Evolutionary conservation across 2,113 vertebrate genomes (phyloP).

Genomic region (Anhinga rufa): DNA sequence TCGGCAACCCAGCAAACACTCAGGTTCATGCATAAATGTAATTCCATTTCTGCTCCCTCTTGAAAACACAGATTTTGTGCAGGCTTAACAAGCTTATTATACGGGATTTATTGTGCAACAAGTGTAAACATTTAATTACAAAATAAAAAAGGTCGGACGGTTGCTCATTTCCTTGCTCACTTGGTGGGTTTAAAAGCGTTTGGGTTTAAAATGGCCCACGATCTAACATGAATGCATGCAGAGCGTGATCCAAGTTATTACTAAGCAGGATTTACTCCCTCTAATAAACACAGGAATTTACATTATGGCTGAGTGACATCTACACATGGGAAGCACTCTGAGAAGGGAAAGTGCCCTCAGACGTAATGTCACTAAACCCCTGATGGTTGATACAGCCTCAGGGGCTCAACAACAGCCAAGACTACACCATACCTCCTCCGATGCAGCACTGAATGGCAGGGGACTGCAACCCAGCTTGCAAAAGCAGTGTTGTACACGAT

Average conservation of each 20-base stretch:
- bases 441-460: neutral
- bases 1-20: neutral
- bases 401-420: neutral
- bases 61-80: neutral
- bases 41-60: neutral
- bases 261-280: neutral
- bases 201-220: neutral
- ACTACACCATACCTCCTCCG: neutral
- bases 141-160: neutral
- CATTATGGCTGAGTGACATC: neutral
- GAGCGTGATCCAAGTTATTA: neutral
- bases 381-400: neutral
- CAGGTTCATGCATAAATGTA: neutral
- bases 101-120: neutral
- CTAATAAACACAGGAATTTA: slow-evolving; percentile 10
- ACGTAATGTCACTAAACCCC: neutral
- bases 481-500: neutral
- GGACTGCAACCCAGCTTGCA: neutral
- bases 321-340: neutral
- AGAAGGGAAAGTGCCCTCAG: neutral
- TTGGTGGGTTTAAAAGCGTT: neutral
- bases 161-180: neutral
- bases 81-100: neutral
- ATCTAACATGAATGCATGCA: neutral
- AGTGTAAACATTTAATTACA: slow-evolving; percentile 33